These are phyloP conservation scores for Cyclophora punctaria DNA, from an alignment of 2,888 invertebrate species.

Conservation along the genomic window DNA sequence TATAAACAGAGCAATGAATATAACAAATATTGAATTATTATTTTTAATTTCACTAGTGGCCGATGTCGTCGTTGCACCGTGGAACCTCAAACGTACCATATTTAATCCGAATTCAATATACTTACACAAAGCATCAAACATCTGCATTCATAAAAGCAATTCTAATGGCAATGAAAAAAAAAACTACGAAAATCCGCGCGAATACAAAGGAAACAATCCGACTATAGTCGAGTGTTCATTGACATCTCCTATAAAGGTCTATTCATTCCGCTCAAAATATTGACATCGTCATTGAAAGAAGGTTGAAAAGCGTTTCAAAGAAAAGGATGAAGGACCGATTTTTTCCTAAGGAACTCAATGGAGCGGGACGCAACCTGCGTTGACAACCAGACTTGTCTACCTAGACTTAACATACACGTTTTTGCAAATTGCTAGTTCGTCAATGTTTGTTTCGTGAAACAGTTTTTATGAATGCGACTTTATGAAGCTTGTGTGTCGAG, in stretches of 20 bases:
- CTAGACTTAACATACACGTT: slow-evolving; percentile 33
- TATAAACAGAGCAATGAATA: too few species aligned
- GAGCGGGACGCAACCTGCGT: slow-evolving; percentile 23
- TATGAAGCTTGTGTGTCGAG: background rate
- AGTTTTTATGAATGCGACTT: background rate
- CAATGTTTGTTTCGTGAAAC: slow-evolving; percentile 1
- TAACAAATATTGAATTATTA: too few species aligned
- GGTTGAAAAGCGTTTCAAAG: slow-evolving; percentile 57
- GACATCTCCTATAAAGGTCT: slow-evolving; percentile 56
- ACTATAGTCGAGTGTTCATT: slow-evolving; percentile 52
- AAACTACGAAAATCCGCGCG: too few species aligned
- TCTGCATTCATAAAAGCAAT: too few species aligned
- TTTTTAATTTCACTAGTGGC: too few species aligned
- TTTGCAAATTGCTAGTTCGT: slow-evolving; percentile 49
- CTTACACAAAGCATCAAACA: too few species aligned
- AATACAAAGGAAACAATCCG: slow-evolving; percentile 35
- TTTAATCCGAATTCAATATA: too few species aligned
- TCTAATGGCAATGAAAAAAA: too few species aligned
- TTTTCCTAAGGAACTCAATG: slow-evolving; percentile 45
- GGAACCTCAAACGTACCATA: too few species aligned
- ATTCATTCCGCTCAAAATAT: slow-evolving; percentile 71
- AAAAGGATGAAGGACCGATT: slow-evolving; percentile 58
- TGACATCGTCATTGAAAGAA: slow-evolving; percentile 64
- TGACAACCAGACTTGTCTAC: background rate
- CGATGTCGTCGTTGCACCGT: too few species aligned